Evolutionary conservation across 2,797 vertebrate genomes (phyloP).

Genomic region (Lacerta agilis): DNA sequence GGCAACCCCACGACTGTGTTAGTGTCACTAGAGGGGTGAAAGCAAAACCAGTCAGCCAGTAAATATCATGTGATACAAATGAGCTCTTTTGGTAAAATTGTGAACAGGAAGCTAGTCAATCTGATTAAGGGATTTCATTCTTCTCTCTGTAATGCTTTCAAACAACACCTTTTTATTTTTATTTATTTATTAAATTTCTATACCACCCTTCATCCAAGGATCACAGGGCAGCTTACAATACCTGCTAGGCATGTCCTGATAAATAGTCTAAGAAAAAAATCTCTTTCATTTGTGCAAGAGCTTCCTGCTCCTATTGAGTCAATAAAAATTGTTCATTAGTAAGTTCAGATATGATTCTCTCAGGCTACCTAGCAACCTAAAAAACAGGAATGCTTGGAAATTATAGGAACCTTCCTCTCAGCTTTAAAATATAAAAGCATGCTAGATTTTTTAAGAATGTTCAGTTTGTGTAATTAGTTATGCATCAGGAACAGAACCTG

Average conservation of each 20-base stretch:
- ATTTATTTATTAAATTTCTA: too few species aligned
- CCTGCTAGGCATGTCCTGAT: background rate
- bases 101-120: background rate
- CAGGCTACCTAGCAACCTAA: background rate
- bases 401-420: background rate
- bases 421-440: background rate
- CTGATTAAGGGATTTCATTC: background rate
- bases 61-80: background rate
- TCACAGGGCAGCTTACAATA: too few species aligned
- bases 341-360: background rate
- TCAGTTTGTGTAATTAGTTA: background rate
- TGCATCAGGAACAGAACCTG: background rate
- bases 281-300: background rate
- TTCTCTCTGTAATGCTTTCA: background rate
- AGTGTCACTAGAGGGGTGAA: constrained; percentile 86
- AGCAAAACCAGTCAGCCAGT: background rate
- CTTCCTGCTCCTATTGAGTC: background rate
- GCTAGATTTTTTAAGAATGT: background rate
- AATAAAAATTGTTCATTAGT: background rate
- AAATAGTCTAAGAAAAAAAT: background rate
- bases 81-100: background rate
- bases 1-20: constrained; percentile 96
- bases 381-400: background rate
- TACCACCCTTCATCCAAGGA: too few species aligned
- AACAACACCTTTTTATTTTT: background rate